Base-by-base conservation (phyloP, 1,140 invertebrate genomes). In the Popillia japonica region DNA sequence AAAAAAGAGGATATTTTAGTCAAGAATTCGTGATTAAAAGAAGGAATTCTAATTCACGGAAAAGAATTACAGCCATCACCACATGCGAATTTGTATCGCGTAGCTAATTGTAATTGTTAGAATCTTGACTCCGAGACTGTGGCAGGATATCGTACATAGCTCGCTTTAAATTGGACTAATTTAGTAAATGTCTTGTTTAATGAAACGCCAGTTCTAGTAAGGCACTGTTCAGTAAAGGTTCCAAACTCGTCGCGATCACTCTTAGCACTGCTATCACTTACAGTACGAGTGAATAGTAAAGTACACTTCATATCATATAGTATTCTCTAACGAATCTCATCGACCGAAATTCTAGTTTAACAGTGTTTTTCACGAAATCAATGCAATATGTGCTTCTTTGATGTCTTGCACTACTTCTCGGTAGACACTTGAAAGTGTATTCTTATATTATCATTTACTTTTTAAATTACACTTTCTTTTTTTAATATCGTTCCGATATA, bases 1-100 rank as follows among this genome's bases (percentile, higher is more conserved):
- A 76, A 80, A 79, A 77, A 84, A 84, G 78, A 80, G 83, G 80
- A 76, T n/a, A 34, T 34, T 68, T 34, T 68, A 68, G 11, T 34
- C 11, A 3, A 23, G 14, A 68, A 68, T 2, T 48, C 10, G n/a
- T 10, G 44, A 48, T 14, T 48, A 48, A 27, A 27, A 0, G 0
- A 68, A 68, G 20, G 8, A 14, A 68, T 64, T 22, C 22, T 17
- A 64, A 14, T 27, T 34, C 27, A 34, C 27, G 27, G 22, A 68
- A 27, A 68, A 14, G 8, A 14, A 48, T 17, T 2, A 68, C 23
- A 22, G 61, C 27, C 8, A 6, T 68, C 11, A 11, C 6, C 17
- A 68, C 14, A 23, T 22, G 61, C 61, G 22, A 68, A 68, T 34
- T 20, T 27, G 11, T 68, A 68, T 68, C 61, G 9, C 4, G 61